These are phyloP conservation scores for Cantharis nigra DNA, from an alignment of 2,888 invertebrate species.

Conservation along the genomic window DNA sequence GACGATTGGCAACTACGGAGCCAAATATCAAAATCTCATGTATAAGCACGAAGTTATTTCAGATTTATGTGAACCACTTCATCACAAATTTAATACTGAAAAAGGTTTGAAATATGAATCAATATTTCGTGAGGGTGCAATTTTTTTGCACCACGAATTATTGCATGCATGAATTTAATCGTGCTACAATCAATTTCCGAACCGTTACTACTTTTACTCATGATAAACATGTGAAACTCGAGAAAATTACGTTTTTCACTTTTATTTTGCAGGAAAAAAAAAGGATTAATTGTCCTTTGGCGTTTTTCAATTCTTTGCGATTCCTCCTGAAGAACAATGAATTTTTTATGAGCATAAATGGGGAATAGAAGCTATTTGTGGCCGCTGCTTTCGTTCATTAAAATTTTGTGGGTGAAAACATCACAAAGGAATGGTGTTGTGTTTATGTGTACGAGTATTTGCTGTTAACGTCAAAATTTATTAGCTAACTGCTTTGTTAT, in stretches of 20 bases:
- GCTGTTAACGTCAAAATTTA: constrained; percentile 33
- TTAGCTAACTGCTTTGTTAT: constrained; percentile 38
- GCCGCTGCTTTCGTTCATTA: constrained; percentile 26
- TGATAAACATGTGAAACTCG: constrained; percentile 1
- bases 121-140: constrained; percentile 21
- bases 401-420: constrained; percentile 27
- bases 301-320: background rate
- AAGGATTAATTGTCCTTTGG: background rate
- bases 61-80: constrained; percentile 43
- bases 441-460: constrained; percentile 28
- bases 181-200: constrained; percentile 2
- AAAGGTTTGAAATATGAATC: constrained; percentile 30
- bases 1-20: constrained; percentile 41
- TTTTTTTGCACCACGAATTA: constrained; percentile 15
- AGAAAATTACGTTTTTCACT: background rate
- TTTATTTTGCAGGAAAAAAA: background rate
- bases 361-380: constrained; percentile 20
- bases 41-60: constrained; percentile 45
- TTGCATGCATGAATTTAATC: constrained; percentile 15
- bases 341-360: constrained; percentile 1
- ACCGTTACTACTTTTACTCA: background rate
- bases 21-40: constrained; percentile 47
- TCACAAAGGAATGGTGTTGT: constrained; percentile 29
- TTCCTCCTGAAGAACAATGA: constrained; percentile 3
- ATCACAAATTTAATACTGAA: constrained; percentile 41